Percentiles rank a stretch among this genome's conserved stretches.
Conservation (phyloP, 2,797 vertebrate genomes). For the Saxicola maurus region DNA sequence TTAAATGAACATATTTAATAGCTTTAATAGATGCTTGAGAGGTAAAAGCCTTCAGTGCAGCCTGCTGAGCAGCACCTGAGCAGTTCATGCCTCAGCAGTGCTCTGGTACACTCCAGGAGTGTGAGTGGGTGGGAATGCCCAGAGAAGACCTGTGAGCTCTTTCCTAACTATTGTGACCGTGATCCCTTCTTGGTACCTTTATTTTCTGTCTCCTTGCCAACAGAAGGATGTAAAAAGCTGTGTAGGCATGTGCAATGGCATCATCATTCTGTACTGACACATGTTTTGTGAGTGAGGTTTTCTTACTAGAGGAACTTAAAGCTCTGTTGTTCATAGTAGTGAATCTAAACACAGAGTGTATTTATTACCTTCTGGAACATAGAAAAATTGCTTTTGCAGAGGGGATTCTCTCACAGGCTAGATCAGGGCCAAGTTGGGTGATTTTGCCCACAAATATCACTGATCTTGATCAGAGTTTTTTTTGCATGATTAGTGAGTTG, state of each 20-base stretch:
- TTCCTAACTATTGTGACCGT: accelerated
- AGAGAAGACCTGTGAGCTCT: not conserved
- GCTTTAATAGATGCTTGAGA: not conserved
- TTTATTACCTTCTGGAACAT: not conserved
- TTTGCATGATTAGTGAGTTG: not conserved
- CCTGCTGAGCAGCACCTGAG: not conserved
- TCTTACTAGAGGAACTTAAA: not conserved
- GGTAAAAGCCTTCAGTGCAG: not conserved
- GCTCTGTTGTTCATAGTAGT: not conserved
- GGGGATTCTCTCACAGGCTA: not conserved
- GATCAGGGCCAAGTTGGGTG: not conserved
- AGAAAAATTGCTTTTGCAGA: not conserved
- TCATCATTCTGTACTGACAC: not conserved
- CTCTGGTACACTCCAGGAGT: not conserved
- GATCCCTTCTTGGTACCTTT: not conserved
- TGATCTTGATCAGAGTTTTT: not conserved
- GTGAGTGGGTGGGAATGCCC: not conserved
- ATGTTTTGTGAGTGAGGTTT: not conserved
- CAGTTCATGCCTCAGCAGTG: not conserved
- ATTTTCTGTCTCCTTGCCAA: not conserved
- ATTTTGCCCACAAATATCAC: not conserved
- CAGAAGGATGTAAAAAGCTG: not conserved
- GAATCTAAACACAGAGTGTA: not conserved
- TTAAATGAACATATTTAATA: not conserved
- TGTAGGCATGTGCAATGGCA: not conserved